Conservation (phyloP, 2,113 vertebrate species). For the Anarrhichthys ocellatus region DNA sequence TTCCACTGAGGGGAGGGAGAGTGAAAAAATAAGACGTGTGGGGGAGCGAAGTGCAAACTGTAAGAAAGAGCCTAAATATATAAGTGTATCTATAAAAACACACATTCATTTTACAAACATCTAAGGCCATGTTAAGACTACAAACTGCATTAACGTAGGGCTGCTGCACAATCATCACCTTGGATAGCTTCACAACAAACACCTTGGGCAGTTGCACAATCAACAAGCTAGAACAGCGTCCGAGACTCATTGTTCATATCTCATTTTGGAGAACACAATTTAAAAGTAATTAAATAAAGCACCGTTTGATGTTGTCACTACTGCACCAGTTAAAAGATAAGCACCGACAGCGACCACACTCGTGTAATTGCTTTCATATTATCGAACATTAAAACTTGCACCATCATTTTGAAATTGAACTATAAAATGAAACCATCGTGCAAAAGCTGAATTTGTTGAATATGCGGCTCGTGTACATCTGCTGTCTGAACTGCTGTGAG, state of each 20-base stretch:
- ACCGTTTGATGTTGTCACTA: neutral
- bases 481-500: neutral
- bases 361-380: neutral
- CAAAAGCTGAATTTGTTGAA: neutral
- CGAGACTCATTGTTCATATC: neutral
- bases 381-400: neutral
- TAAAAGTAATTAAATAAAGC: conserved; percentile 10
- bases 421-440: neutral
- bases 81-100: neutral
- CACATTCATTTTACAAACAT: too few relatives aligned
- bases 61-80: neutral
- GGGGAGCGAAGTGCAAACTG: neutral
- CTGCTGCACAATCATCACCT: neutral
- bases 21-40: neutral
- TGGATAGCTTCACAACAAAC: neutral
- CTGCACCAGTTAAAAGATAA: neutral
- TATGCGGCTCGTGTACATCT: neutral
- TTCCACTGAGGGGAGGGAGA: neutral
- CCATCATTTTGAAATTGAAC: neutral
- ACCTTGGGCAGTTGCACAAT: neutral
- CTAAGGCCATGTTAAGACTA: too few relatives aligned
- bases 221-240: neutral
- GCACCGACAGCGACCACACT: neutral
- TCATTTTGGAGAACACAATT: neutral
- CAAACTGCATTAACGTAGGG: too few relatives aligned